Evolutionary conservation across 1,140 invertebrate species (phyloP), one percentile per base, ranked within the genome.

Genomic region (Paramacrobiotus metropolitanus): DNA sequence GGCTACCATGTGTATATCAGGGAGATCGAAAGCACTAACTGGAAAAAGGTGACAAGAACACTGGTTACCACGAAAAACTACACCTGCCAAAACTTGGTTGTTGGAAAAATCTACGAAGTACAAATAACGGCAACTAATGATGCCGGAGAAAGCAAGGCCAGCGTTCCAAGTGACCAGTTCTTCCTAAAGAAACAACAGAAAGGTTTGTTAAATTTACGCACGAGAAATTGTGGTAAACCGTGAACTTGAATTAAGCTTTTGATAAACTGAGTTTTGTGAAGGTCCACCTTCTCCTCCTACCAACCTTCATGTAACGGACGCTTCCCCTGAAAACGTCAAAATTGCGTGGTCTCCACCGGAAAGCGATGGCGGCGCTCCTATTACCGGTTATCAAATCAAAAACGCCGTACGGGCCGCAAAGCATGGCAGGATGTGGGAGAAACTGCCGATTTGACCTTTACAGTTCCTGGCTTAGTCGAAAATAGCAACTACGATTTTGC

Each of bases 401-500:
- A 81, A 59, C 78, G 80, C 67, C 84, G 87, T 73, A 75, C 79
- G 40, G 70, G 76, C 60, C 82, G 83, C 67, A 83, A 82, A 65
- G 77, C 80, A 40, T 90, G 84, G 81, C 80, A 80, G 62, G 81
- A 79, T 67, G 77, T 70, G 28, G 61, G 48, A 21, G 60, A 15
- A 21, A 59, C 34, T 44, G 63, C 20, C 24, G 30, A 61, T 29
- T 61, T 45, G 29, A 55, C 48, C 48, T 28, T 55, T 15, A 15
- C 48, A 15, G 48, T 55, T 15, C 48, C 85, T 69, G 86, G 82
- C 3, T 76, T 94, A 0, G 92, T 92, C 71, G 90, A 93, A 71
- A 89, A 88, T 68, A 86, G 85, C 80, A 79, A 87, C 1, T 92
- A 93, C 71, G 86, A 91, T 70, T 95, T 96, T 75, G 77, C 90